Evolutionary conservation across 2,113 vertebrate species (phyloP).

Genomic region (Rhadina sibilatrix): DNA sequence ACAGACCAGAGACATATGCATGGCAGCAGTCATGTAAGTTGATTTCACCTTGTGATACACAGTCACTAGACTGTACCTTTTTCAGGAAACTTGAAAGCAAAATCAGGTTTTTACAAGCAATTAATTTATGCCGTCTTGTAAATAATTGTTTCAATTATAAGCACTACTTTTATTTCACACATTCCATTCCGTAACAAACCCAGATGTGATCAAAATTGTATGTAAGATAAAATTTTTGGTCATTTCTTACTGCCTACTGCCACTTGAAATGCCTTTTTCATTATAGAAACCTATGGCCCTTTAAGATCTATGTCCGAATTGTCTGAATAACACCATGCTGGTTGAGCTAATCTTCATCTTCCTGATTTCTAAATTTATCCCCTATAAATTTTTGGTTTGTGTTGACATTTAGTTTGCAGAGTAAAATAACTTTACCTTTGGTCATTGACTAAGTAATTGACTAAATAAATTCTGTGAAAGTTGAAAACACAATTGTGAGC

Average conservation of each 20-base stretch:
- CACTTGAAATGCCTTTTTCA: neutral
- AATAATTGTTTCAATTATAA: neutral
- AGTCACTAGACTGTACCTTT: neutral
- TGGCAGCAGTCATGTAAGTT: slow-evolving; percentile 27
- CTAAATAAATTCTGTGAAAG: neutral
- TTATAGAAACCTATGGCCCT: neutral
- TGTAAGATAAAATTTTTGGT: neutral
- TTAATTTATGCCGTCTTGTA: neutral
- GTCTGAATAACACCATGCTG: neutral
- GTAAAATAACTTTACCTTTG: neutral
- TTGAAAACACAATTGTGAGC: neutral
- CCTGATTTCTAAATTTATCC: neutral
- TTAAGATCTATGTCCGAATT: neutral
- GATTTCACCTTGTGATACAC: neutral
- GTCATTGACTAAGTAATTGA: neutral
- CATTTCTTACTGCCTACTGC: neutral
- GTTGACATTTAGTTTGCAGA: neutral
- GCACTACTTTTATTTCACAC: neutral
- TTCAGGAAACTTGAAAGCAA: neutral
- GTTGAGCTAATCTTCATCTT: neutral
- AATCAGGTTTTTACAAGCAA: neutral
- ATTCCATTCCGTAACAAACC: neutral
- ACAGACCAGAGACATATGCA: neutral
- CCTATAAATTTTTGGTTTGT: neutral
- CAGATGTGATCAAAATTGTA: neutral